Conservation (phyloP, 2,797 vertebrate species). For the Sebastes cheni region DNA sequence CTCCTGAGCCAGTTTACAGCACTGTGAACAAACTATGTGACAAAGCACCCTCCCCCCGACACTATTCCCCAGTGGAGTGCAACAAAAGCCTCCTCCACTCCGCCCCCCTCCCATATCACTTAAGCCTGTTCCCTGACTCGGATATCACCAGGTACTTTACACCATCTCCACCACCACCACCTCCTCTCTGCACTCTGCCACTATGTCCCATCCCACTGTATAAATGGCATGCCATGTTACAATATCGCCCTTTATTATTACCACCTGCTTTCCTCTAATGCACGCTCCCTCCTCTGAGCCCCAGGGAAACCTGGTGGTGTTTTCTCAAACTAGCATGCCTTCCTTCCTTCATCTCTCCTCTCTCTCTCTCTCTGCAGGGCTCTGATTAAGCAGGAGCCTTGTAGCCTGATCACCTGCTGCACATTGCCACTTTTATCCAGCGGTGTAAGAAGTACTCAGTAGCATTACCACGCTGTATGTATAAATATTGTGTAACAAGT, state of each 20-base stretch:
- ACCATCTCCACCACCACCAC: background rate
- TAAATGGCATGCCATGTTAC: slow-evolving; percentile 14
- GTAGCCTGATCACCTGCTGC: background rate
- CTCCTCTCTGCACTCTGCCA: background rate
- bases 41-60: slow-evolving; percentile 93
- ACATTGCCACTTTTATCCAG: background rate
- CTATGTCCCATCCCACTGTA: background rate
- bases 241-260: background rate
- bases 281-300: background rate
- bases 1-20: slow-evolving; percentile 99
- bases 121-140: slow-evolving; percentile 94
- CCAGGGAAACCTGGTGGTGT: background rate
- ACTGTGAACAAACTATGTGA: slow-evolving; percentile 99
- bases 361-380: background rate
- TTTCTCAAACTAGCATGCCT: slow-evolving; percentile 22
- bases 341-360: background rate
- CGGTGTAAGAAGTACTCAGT: background rate
- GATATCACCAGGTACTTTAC: slow-evolving; percentile 94
- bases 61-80: slow-evolving; percentile 95
- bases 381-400: slow-evolving; percentile 1
- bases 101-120: slow-evolving; percentile 92
- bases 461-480: background rate
- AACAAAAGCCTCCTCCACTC: slow-evolving; percentile 97
- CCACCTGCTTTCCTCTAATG: background rate
- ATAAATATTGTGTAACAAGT: background rate